A percentile compares a stretch with the other conserved stretches of the same genome.
Evolutionary conservation across 2,797 vertebrate species (phyloP).

Genomic region (Borostomias antarcticus): DNA sequence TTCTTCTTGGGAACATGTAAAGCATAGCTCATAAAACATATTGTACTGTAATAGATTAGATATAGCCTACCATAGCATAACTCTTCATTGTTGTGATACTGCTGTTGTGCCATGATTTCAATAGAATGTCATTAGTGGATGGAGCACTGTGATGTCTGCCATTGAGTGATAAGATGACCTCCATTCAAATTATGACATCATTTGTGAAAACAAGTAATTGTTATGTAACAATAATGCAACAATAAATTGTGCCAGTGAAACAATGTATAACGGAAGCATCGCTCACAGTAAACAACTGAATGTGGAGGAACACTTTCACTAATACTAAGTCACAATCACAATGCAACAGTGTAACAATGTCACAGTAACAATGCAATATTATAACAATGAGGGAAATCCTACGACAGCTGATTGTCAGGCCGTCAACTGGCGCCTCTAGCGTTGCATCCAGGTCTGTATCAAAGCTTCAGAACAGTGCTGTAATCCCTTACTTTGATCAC

Average conservation of each 20-base stretch:
- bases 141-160: background rate
- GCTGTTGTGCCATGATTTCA: background rate
- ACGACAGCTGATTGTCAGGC: constrained; percentile 20
- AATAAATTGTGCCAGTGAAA: background rate
- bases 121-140: background rate
- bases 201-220: background rate
- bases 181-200: constrained; percentile 1
- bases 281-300: background rate
- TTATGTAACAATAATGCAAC: constrained; percentile 13
- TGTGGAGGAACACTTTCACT: constrained; percentile 10
- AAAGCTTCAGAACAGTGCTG: constrained; percentile 56
- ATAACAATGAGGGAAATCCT: constrained; percentile 28
- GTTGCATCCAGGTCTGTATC: constrained; percentile 47
- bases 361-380: constrained; percentile 4
- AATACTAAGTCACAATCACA: background rate
- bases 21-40: no score
- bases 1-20: no score
- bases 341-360: background rate
- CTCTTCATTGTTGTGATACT: no score
- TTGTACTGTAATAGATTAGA: no score
- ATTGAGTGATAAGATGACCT: background rate
- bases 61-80: no score
- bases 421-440: constrained; percentile 35
- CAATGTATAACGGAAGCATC: background rate
- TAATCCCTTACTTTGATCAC: constrained; percentile 78